Evolutionary conservation across 2,797 vertebrate genomes (phyloP), one percentile per base, ranked within the genome.

Genomic region (Stomatorhinus walkeri): DNA sequence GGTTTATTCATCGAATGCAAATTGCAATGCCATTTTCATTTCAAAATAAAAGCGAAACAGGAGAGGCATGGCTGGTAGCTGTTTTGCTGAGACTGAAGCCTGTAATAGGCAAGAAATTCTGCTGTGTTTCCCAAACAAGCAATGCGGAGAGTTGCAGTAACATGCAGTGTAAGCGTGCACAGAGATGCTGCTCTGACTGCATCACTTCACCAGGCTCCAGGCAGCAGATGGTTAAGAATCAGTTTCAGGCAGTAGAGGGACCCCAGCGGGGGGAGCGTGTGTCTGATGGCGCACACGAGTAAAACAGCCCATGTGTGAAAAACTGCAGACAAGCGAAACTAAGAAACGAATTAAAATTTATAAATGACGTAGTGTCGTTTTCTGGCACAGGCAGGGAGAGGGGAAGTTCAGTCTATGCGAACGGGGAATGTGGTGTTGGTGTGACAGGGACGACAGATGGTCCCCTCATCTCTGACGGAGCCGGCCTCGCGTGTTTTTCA

Each of bases 1-100:
- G 84, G 88, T 79, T 87, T 89, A 89, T 87, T 89, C 59, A 89
- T 87, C 48, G 54, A 89, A 48, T 76, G 52, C 46, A 86, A 89
- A 68, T 87, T 76, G 59, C 72, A 19, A 76, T 87, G 43, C n/a
- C 12, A 87, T 76, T 87, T 89, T 87, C 83, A 49, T 72, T 72
- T 72, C 54, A 87, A 89, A 89, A 87, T 85, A 76, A 61, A 87
- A 76, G 43, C 14, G 64, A 49, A 54, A 85, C n/a, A 79, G 85
- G 85, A 51, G 85, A 24, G 86, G 52, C n/a, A 72, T 79, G 19
- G 32, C 72, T 79, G 32, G 32, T 79, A 79, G 72, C 36, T 0
- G 12, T 14, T 68, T 72, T 76, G 16, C 72, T 0, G 36, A 79
- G 72, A 83, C 19, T 14, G 72, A 22, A 59, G 32, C n/a, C 49